Base-by-base conservation (phyloP, 2,797 vertebrate species). In the Neolamprologus multifasciatus region DNA sequence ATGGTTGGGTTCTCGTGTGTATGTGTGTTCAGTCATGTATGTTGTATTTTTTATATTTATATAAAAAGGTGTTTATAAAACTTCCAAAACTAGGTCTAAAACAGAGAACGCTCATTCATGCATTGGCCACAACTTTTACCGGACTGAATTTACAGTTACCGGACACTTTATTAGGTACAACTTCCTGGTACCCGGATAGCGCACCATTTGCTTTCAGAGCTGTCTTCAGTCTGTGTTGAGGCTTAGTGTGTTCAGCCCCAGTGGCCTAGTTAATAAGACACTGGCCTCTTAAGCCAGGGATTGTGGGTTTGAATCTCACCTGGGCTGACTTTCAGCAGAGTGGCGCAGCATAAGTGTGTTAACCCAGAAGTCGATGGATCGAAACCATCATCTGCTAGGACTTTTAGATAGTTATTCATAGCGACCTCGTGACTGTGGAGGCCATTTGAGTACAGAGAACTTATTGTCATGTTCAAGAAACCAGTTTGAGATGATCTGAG, bases 271-370 rank as follows among this genome's bases (percentile, higher is more conserved):
- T 93, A 94, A 94, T 94, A 95, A 95, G 93, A 91, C 92, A 92
- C 91, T 91, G 91, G 94, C 94, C 93, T 96, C 91, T 91, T 94
- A 94, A 95, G 89, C 93, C 93, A 95, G 93, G 92, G 94, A 94
- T 95, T 94, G 93, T 95, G 93, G 93, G 92, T 95, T 96, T 82
- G 36, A 95, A 92, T 94, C 93, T 92, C 93, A 91, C 93, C 93
- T 94, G 90, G 88, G 90, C 91, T 93, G 91, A 4, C 7, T 67
- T 67, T 21, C 11, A 38, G 7, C 19, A 67, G 3, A 38, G 33
- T 38, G 7, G 33, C 0, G 2, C 33, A 67, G 33, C 7, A 6
- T 13, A 38, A 67, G 7, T 38, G 3, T 67, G 19, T 11, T 67
- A 33, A 57, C 29, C 29, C 31, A n/a, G 4, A 62, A 33, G 31